A percentile compares a stretch with the other conserved stretches of the same genome.
phyloP scores from a whole-genome alignment of 1,140 invertebrate genomes.

The Probaryconus sp. region DNA sequence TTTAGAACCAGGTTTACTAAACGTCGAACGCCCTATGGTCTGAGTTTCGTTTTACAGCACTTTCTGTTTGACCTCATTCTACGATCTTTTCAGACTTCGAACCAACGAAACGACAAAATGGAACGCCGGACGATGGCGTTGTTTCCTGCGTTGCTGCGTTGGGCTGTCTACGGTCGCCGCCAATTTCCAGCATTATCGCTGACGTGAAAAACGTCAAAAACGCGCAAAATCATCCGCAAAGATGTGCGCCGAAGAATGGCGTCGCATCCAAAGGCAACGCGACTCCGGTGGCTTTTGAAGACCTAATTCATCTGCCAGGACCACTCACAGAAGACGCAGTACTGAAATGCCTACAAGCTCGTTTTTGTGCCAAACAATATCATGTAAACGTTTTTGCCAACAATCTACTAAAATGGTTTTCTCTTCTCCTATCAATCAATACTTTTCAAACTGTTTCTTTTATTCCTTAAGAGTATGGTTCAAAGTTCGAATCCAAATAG shows the following conservation, averaged over 20 bases:
- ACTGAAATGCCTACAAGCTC: conserved; percentile 91
- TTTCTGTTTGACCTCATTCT: no score
- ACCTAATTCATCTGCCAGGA: conserved; percentile 93
- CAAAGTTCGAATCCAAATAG: no score
- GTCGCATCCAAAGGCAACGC: conserved; percentile 37
- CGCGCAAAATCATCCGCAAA: conserved; percentile 62
- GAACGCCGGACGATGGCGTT: conserved; percentile 69
- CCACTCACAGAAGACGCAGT: conserved; percentile 96
- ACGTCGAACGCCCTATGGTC: no score
- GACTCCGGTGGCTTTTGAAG: conserved; percentile 82
- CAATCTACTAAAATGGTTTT: no score
- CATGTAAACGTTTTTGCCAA: conserved; percentile 86
- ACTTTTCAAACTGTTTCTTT: neutral
- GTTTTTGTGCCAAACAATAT: conserved; percentile 91
- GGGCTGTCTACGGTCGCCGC: conserved; percentile 69
- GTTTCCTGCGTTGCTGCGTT: conserved; percentile 76
- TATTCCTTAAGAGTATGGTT: neutral
- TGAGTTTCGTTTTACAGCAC: no score
- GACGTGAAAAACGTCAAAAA: conserved; percentile 72
- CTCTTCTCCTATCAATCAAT: conserved; percentile 10
- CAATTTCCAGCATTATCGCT: conserved; percentile 72
- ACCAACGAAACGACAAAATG: conserved; percentile 68
- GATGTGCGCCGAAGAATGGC: conserved; percentile 66
- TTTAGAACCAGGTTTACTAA: no score
- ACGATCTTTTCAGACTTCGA: conserved; percentile 75